A percentile compares a stretch with the other conserved stretches of the same genome.
Conservation (phyloP, 2,797 vertebrate genomes). For the Uromys caudimaculatus region DNA sequence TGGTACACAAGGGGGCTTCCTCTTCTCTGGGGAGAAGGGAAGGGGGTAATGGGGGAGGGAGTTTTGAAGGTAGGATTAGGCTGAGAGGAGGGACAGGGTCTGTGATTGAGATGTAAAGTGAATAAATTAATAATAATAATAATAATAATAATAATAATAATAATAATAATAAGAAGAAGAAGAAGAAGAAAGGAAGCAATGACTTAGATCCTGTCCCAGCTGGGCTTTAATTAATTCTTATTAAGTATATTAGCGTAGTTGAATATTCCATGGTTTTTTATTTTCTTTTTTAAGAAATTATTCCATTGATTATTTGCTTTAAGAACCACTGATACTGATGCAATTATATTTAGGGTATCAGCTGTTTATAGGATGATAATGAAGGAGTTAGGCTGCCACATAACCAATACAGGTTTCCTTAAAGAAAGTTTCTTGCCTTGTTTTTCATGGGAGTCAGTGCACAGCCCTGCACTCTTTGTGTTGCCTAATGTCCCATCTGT, state of each 20-base stretch:
- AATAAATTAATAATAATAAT: neutral
- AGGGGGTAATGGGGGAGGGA: neutral
- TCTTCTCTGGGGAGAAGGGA: neutral
- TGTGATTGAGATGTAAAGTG: neutral
- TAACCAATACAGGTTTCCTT: conserved; percentile 59
- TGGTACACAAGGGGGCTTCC: neutral
- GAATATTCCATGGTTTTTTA: neutral
- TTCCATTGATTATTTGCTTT: neutral
- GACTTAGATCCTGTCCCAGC: conserved; percentile 77
- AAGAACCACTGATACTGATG: conserved; percentile 72
- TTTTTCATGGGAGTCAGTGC: conserved; percentile 28
- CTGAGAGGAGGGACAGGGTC: neutral
- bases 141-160: too few species aligned
- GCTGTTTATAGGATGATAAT: conserved; percentile 58
- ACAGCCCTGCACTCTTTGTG: conserved; percentile 41
- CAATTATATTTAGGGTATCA: conserved; percentile 41
- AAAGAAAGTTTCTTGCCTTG: conserved; percentile 16
- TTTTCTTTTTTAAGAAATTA: neutral
- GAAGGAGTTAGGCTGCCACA: conserved; percentile 28
- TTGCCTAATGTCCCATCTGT: conserved; percentile 69
- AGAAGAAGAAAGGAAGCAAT: neutral
- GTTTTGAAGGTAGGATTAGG: neutral
- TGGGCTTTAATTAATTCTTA: conserved; percentile 84
- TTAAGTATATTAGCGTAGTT: conserved; percentile 80
- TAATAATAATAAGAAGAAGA: too few species aligned